Base-by-base conservation (phyloP, 2,113 vertebrate species). In the Ailurus styani region DNA sequence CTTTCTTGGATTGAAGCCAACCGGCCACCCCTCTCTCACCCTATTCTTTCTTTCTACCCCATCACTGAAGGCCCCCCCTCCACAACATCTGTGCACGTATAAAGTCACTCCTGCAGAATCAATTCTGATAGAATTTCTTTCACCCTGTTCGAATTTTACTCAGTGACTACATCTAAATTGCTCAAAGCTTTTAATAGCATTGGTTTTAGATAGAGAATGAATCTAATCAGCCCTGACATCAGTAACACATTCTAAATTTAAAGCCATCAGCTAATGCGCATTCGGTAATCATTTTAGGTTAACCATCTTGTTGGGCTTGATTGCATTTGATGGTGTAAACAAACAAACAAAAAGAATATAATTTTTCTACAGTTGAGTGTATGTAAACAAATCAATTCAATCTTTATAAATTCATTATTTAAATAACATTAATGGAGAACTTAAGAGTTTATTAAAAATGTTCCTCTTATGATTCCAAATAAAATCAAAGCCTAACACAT, bases 171-270 rank as follows among this genome's bases (percentile, higher is more conserved):
- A 47, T 96, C 57, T 83, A 92, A 84, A 70, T 60, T 96, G 73
- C 54, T 86, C 79, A 72, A 90, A 91, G 90, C 83, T 92, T 97
- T 96, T 73, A 97, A 97, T 88, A 96, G 54, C 52, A 90, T 73
- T 60, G 15, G 2, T 77, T 85, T 97, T 95, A 96, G 50, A 87
- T 13, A 84, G 85, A 92, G 72, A 95, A 84, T 57, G 8, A 47
- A 77, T 77, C 73, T 96, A 97, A 98, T 97, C 95, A 96, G 73
- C 81, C 34, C 14, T 94, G 98, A 98, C 50, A 81, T 20, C 93
- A 95, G 83, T 73, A 0, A 91, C 47, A 1, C 42, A 75, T 47
- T 95, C 92, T 97, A 60, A 97, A 98, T 96, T 77, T 31, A 96
- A 91, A 98, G 52, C 57, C 60, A 25, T 86, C 92, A 91, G 82